Percentiles rank a stretch among this genome's conserved stretches.
Conservation (phyloP, 2,113 vertebrate species). For the Salvelinus alpinus region DNA sequence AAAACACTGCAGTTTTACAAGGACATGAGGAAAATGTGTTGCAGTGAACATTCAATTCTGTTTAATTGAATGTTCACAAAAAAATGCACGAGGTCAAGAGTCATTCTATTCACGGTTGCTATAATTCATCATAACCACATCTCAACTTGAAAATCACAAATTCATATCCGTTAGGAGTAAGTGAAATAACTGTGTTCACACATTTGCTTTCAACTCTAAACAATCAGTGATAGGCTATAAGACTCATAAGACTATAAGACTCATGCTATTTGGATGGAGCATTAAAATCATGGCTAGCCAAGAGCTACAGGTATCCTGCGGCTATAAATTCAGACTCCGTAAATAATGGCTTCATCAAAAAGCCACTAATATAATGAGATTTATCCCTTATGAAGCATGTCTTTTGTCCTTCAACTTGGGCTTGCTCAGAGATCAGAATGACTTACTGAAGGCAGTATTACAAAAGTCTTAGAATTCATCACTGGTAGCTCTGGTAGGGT, state of each 20-base stretch:
- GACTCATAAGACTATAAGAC: neutral
- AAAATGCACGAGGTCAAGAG: no score
- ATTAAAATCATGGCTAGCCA: neutral
- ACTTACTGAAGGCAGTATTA: conserved; percentile 19
- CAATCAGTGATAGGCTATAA: neutral
- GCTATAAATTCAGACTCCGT: neutral
- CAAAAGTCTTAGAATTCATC: conserved; percentile 1
- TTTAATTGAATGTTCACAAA: no score
- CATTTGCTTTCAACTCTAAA: neutral
- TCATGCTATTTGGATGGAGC: neutral
- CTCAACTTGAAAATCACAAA: no score
- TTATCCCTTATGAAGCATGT: conserved; percentile 35
- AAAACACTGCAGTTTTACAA: no score
- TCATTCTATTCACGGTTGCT: no score
- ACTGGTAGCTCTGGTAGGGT: conserved; percentile 12
- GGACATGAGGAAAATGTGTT: no score
- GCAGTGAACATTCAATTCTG: no score
- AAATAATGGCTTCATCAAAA: conserved; percentile 33
- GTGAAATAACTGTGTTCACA: no score
- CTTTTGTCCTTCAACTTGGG: conserved; percentile 30
- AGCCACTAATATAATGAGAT: conserved; percentile 39
- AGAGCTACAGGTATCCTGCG: neutral
- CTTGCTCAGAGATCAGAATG: conserved; percentile 31
- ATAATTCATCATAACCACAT: no score
- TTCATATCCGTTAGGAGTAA: no score